Conservation (phyloP, 2,888 invertebrate genomes). For the Luperina testacea region DNA sequence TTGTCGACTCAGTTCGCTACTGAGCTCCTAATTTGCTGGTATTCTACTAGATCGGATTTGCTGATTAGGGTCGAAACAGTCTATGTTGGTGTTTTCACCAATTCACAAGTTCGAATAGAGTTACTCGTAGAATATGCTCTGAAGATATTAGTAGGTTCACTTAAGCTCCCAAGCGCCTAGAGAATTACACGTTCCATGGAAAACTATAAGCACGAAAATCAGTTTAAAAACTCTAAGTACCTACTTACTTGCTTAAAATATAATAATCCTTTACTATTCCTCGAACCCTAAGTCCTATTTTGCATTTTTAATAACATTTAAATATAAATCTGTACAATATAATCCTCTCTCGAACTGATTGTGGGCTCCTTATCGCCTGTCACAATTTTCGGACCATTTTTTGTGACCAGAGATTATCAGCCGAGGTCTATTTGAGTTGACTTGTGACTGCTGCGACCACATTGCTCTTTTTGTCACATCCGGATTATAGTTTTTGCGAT, state of each 20-base stretch:
- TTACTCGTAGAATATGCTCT: neutral
- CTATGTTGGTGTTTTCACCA: conserved; percentile 2
- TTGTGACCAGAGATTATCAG: conserved; percentile 54
- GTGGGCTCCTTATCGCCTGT: conserved; percentile 51
- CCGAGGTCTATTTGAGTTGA: conserved; percentile 42
- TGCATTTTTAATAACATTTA: conserved; percentile 18
- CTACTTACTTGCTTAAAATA: conserved; percentile 1
- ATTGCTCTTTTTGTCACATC: conserved; percentile 52
- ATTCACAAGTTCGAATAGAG: neutral
- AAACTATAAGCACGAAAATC: neutral
- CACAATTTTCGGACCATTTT: conserved; percentile 43
- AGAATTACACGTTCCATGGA: too few relatives aligned
- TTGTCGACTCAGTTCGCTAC: neutral
- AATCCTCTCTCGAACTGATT: conserved; percentile 41
- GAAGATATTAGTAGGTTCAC: too few relatives aligned
- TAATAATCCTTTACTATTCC: conserved; percentile 10
- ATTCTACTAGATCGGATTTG: conserved; percentile 25
- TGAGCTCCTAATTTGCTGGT: conserved; percentile 20
- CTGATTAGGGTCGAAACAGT: neutral
- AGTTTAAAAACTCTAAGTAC: neutral
- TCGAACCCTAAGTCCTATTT: neutral
- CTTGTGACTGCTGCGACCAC: conserved; percentile 47
- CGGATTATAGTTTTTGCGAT: conserved; percentile 58
- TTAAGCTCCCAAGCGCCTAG: neutral
- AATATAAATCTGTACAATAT: conserved; percentile 28